Evolutionary conservation across 2,888 invertebrate species (phyloP).

Genomic region (Ochlodes sylvanus): DNA sequence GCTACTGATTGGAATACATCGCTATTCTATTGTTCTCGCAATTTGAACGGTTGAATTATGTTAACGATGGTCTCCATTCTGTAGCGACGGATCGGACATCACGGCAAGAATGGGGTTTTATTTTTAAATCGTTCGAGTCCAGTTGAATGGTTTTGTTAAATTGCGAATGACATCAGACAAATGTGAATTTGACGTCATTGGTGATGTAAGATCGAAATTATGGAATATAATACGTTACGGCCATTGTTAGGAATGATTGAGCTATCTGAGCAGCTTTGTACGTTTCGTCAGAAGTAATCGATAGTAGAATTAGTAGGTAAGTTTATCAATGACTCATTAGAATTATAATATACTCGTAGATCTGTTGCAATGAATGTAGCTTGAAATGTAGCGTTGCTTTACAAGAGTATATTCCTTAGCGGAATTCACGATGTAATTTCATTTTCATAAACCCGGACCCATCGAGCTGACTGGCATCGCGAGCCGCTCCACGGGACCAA

Average conservation of each 20-base stretch:
- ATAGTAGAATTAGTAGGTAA: background rate
- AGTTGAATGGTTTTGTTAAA: background rate
- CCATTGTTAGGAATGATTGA: background rate
- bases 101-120: slow-evolving; percentile 9
- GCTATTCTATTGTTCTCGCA: slow-evolving; percentile 37
- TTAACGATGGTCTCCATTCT: slow-evolving; percentile 29
- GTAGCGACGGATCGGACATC: slow-evolving; percentile 30
- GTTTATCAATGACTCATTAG: no score
- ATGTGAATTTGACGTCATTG: background rate
- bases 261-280: background rate
- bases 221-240: background rate
- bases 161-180: background rate
- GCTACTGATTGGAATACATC: slow-evolving; percentile 39
- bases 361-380: background rate
- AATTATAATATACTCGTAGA: background rate
- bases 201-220: background rate
- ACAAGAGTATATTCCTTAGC: slow-evolving; percentile 47
- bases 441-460: slow-evolving; percentile 70
- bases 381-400: background rate
- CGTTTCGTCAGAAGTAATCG: background rate
- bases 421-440: slow-evolving; percentile 54
- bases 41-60: slow-evolving; percentile 38
- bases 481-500: slow-evolving; percentile 53
- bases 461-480: slow-evolving; percentile 51
- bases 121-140: slow-evolving; percentile 11